Percentiles rank a stretch among this genome's conserved stretches.
Evolutionary conservation across 2,797 vertebrate species (phyloP).

Genomic region (Valencia hispanica): DNA sequence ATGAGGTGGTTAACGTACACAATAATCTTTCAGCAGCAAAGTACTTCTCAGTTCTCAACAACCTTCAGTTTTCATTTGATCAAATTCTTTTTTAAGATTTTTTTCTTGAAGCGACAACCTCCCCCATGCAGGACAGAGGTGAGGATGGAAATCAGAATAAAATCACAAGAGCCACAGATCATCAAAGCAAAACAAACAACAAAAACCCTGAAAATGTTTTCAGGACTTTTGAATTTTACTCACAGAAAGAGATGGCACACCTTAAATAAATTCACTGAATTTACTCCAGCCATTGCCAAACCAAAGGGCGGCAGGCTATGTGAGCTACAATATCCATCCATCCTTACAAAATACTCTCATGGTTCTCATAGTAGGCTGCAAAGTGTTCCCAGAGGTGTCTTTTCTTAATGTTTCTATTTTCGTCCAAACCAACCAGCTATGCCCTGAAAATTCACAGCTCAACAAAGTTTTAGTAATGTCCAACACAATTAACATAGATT

Average conservation of each 20-base stretch:
- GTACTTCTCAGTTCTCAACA: neutral
- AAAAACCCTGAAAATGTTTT: neutral
- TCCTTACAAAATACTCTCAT: too few species aligned
- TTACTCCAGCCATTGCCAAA: neutral
- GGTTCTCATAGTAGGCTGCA: too few species aligned
- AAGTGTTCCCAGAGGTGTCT: too few species aligned
- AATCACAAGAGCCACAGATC: neutral
- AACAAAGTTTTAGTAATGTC: too few species aligned
- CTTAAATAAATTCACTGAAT: neutral
- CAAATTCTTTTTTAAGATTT: neutral
- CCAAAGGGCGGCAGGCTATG: neutral
- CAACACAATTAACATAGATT: too few species aligned
- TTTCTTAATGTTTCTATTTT: too few species aligned
- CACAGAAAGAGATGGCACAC: neutral
- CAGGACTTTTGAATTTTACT: neutral
- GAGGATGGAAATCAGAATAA: neutral
- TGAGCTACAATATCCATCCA: too few species aligned
- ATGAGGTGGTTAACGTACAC: too few species aligned
- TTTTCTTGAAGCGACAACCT: neutral
- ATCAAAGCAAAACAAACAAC: constrained; percentile 1
- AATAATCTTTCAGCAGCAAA: neutral
- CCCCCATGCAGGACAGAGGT: neutral
- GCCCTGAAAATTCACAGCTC: too few species aligned
- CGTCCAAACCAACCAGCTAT: too few species aligned
- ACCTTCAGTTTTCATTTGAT: neutral